These are phyloP conservation scores for Noctua fimbriata DNA, from an alignment of 2,888 invertebrate genomes.

Conservation along the genomic window DNA sequence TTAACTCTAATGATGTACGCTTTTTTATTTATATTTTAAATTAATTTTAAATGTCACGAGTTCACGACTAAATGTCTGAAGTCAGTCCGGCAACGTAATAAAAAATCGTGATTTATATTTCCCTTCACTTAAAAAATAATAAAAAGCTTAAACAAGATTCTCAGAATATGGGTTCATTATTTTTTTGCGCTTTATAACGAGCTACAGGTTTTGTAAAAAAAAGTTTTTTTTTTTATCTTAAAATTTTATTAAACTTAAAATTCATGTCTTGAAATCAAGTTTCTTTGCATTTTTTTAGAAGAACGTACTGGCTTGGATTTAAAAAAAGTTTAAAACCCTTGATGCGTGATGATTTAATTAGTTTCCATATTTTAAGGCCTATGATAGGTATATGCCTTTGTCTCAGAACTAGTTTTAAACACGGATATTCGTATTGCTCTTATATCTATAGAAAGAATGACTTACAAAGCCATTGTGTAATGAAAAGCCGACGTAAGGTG, in stretches of 20 bases:
- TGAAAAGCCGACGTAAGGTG: slow-evolving; percentile 1
- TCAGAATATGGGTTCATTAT: slow-evolving; percentile 59
- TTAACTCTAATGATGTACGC: slow-evolving; percentile 32
- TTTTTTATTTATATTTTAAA: slow-evolving; percentile 45
- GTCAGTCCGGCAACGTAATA: slow-evolving; percentile 60
- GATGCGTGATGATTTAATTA: slow-evolving; percentile 14
- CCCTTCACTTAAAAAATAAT: slow-evolving; percentile 68
- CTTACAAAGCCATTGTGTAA: background rate
- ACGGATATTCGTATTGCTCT: background rate
- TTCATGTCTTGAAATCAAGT: slow-evolving; percentile 13
- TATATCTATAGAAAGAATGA: background rate
- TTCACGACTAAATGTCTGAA: slow-evolving; percentile 44
- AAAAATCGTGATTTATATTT: slow-evolving; percentile 70
- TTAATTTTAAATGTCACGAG: slow-evolving; percentile 68
- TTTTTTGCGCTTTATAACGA: slow-evolving; percentile 42
- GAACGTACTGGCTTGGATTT: background rate
- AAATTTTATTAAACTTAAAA: slow-evolving; percentile 34
- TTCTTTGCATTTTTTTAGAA: slow-evolving; percentile 15
- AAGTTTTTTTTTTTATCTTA: background rate
- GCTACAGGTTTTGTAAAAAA: slow-evolving; percentile 39
- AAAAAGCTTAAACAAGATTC: slow-evolving; percentile 60
- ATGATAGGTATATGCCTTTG: background rate
- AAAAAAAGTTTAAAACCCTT: slow-evolving; percentile 4
- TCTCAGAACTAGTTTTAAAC: background rate
- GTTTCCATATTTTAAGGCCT: background rate